These are phyloP conservation scores for Corythaixoides concolor DNA, from an alignment of 2,113 vertebrate species.

Conservation along the genomic window DNA sequence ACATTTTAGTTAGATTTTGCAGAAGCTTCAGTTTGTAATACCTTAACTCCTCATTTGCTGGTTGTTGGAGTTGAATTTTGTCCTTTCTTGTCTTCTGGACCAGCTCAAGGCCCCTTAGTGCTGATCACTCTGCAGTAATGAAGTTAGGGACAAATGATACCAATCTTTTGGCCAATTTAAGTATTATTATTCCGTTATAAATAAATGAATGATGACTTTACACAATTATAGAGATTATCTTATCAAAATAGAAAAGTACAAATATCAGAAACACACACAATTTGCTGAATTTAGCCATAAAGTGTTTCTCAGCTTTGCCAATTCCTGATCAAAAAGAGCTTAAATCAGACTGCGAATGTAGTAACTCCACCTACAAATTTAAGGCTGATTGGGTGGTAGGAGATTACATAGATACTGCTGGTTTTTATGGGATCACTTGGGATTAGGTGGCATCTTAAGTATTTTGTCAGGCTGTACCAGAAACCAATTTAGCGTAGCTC, in stretches of 20 bases:
- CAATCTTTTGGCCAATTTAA: not conserved
- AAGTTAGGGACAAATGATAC: not conserved
- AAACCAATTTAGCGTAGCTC: not conserved
- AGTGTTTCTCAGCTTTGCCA: not conserved
- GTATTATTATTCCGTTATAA: not conserved
- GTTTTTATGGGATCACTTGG: not conserved
- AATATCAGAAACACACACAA: not conserved
- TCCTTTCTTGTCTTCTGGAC: not conserved
- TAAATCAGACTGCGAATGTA: not conserved
- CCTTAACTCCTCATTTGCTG: not conserved
- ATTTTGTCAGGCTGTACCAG: not conserved
- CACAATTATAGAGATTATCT: not conserved
- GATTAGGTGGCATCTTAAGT: not conserved
- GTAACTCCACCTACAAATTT: not conserved
- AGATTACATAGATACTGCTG: not conserved
- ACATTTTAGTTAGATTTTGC: not conserved
- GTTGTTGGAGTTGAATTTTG: not conserved
- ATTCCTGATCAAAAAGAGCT: not conserved
- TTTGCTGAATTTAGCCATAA: not conserved
- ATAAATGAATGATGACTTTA: not conserved
- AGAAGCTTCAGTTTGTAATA: not conserved
- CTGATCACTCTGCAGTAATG: not conserved
- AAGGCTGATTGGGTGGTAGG: not conserved
- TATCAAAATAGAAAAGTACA: not conserved
- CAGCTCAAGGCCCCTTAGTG: not conserved